Base-by-base conservation (phyloP, 2,113 vertebrate species). In the Grus americana region DNA sequence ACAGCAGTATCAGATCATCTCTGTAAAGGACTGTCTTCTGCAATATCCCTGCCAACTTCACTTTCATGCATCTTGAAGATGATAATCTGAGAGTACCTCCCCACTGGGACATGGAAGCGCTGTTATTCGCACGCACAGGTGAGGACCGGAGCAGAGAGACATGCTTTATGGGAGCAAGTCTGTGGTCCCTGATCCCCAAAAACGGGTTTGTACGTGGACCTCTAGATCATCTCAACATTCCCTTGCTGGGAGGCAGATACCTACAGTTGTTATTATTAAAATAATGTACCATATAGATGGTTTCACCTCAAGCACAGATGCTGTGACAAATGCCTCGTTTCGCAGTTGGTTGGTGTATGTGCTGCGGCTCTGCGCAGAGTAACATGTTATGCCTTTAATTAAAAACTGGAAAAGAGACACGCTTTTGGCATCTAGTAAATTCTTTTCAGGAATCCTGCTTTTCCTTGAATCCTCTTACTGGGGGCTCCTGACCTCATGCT, bases 341-440 rank as follows among this genome's bases (percentile, higher is more conserved):
- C 73, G 47, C 16, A 80, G 59, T 27, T 2, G 2, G 5, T 18
- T 12, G 2, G 1, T 58, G 34, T 16, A 1, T 3, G 3, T 57
- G 40, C 70, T 34, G 24, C 54, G 66, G 21, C 47, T 81, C 36
- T 52, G n/a, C 44, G 63, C 61, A 32, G 38, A 19, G 18, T 55
- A 55, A n/a, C 16, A 8, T 13, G 8, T 59, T 55, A 12, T 0
- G 0, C 20, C 32, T 67, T 59, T 44, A 59, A 57, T 23, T 9
- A 5, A 88, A 74, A 84, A 42, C 62, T 74, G 32, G 50, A 44
- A 44, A 70, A 89, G 38, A 50, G 22, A 5, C 16, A 16, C 23
- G 30, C 40, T 83, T 80, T 6, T 46, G n/a, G 8, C n/a, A 46
- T 66, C 58, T 11, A 46, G 11, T 18, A 73, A 0, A 26, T 61